Base-by-base conservation (phyloP, 2,797 vertebrate genomes). In the Oreortyx pictus region DNA sequence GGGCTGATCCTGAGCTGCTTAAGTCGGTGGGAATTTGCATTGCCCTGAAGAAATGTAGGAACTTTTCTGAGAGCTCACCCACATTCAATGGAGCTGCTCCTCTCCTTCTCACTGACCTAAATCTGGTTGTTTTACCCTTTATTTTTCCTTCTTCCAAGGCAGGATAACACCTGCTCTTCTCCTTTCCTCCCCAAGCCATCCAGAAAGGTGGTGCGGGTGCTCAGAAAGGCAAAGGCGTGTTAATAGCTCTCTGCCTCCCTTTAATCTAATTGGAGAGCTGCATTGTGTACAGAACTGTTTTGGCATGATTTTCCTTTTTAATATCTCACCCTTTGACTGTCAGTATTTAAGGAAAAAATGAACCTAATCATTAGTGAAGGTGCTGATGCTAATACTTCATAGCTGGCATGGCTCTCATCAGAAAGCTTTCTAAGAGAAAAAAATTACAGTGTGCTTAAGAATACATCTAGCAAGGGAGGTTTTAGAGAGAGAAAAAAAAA, bases 211-310 rank as follows among this genome's bases (percentile, higher is more conserved):
- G 43, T 66, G 75, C 52, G 86, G 71, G 71, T 41, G 81, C 62
- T 90, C 41, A 84, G 67, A 46, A 91, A 88, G 56, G 86, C 78
- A 86, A 82, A 82, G 73, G 75, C 72, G 85, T 95, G 90, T 95
- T 92, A 95, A 94, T 82, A 92, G 68, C 61, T 35, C 90, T 37
- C 78, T 60, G 90, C 64, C 60, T 79, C 78, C 82, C 80, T 88
- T 82, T 85, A 93, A 87, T 89, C 84, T 85, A 71, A 41, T 85
- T 13, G 39, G 39, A 88, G 64, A 89, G 75, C 86, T 17, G 27
- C 89, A 35, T 31, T 66, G 84, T 49, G 49, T 68, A 92, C 84
- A 87, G 90, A 95, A 72, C 88, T 92, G 78, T 90, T 92, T 81
- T 86, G 93, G 93, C 90, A 76, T 20, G 64, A 29, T 75, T 92